Evolutionary conservation across 2,113 vertebrate species (phyloP).

Genomic region (Acanthisitta chloris): DNA sequence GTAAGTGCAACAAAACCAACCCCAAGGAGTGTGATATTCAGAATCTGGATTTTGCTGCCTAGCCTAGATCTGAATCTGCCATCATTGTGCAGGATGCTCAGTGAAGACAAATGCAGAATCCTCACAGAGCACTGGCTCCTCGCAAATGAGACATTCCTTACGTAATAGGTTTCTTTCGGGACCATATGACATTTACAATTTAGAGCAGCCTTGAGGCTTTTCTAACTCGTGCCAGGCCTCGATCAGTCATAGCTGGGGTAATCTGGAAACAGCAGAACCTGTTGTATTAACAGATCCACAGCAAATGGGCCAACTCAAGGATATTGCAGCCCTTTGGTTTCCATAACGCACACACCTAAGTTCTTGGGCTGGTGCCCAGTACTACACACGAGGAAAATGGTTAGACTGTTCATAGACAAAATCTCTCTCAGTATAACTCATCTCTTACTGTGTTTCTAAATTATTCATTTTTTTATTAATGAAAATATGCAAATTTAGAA

Average conservation of each 20-base stretch:
- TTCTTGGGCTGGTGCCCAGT: neutral
- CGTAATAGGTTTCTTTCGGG: neutral
- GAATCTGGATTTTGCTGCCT: neutral
- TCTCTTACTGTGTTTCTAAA: constrained; percentile 79
- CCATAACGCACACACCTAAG: neutral
- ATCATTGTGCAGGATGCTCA: neutral
- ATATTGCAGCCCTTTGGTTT: neutral
- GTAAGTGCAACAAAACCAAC: neutral
- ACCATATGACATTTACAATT: neutral
- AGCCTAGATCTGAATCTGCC: neutral
- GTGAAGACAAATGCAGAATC: neutral
- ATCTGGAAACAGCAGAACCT: neutral
- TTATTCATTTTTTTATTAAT: constrained; percentile 88
- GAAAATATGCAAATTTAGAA: constrained; percentile 89
- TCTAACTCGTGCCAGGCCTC: neutral
- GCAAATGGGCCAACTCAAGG: neutral
- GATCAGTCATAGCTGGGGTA: neutral
- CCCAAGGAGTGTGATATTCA: neutral
- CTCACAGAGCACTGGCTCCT: neutral
- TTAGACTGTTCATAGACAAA: constrained; percentile 28
- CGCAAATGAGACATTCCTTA: neutral
- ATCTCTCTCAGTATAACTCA: constrained; percentile 72
- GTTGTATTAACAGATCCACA: neutral
- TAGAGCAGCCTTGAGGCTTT: neutral
- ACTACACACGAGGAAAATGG: neutral